Conservation (phyloP, 2,797 vertebrate species). For the Fistularia tabacaria region DNA sequence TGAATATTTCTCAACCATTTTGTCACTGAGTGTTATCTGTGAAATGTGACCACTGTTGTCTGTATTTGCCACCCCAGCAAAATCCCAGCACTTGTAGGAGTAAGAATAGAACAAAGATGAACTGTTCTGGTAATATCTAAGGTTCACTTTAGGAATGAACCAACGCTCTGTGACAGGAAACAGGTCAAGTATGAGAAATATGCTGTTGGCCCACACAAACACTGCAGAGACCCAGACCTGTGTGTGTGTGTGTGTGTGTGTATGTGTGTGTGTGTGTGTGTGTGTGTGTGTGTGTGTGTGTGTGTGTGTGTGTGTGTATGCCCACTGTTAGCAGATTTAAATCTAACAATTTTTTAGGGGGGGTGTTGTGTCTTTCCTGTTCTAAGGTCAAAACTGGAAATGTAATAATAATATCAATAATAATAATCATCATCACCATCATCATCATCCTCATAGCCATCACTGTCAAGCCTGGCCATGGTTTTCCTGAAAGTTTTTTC, state of each 20-base stretch:
- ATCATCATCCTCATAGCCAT: too few relatives aligned
- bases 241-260: background rate
- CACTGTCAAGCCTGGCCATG: too few relatives aligned
- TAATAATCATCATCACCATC: too few relatives aligned
- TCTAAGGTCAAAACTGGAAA: too few relatives aligned
- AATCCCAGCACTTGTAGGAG: slow-evolving; percentile 22
- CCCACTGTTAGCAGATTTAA: slow-evolving; percentile 2
- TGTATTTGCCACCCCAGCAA: background rate
- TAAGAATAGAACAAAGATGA: slow-evolving; percentile 32
- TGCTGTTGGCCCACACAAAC: slow-evolving; percentile 30
- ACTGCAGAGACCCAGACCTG: slow-evolving; percentile 8
- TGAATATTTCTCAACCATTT: background rate
- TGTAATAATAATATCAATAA: too few relatives aligned
- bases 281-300: slow-evolving; percentile 1
- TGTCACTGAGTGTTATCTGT: background rate
- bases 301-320: background rate
- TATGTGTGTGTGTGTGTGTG: slow-evolving; percentile 1
- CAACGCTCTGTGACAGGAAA: slow-evolving; percentile 30
- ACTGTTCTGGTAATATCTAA: slow-evolving; percentile 39
- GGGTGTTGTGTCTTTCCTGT: background rate
- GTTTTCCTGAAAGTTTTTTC: too few relatives aligned
- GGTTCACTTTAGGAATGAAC: slow-evolving; percentile 22
- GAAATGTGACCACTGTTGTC: slow-evolving; percentile 1
- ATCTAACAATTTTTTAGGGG: slow-evolving; percentile 1
- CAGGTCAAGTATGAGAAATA: slow-evolving; percentile 35